phyloP scores from a whole-genome alignment of 2,888 invertebrate genomes.

The Empis livida region DNA sequence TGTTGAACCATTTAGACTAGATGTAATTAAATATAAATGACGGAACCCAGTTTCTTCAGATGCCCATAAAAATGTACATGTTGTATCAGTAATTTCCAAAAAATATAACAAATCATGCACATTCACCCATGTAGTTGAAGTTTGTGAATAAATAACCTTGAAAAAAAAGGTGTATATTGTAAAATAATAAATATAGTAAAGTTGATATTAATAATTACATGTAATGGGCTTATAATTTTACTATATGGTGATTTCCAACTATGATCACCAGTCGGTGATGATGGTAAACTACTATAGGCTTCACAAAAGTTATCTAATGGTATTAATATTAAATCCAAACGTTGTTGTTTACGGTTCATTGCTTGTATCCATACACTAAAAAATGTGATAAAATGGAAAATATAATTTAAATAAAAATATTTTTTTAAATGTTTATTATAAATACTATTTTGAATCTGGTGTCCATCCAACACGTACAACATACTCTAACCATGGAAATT shows the following conservation, averaged over 20 bases:
- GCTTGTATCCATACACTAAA: conserved; percentile 82
- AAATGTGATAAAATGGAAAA: conserved; percentile 11
- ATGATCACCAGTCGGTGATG: conserved; percentile 33
- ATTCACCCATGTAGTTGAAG: conserved; percentile 81
- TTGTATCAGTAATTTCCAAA: conserved; percentile 39
- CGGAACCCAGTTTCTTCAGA: conserved; percentile 83
- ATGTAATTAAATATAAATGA: conserved; percentile 72
- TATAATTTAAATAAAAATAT: neutral
- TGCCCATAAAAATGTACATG: conserved; percentile 72
- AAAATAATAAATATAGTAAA: neutral
- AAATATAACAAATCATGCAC: conserved; percentile 84
- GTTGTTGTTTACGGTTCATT: conserved; percentile 76
- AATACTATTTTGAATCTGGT: conserved; percentile 77
- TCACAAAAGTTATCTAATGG: conserved; percentile 63
- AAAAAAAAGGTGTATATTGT: conserved; percentile 2
- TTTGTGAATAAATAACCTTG: conserved; percentile 34
- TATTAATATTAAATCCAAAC: conserved; percentile 69
- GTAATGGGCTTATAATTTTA: conserved; percentile 29
- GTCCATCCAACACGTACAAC: conserved; percentile 93
- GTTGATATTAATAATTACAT: conserved; percentile 15
- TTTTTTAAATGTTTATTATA: conserved; percentile 15
- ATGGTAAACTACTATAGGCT: conserved; percentile 36
- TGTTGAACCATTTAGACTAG: conserved; percentile 38
- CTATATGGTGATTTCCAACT: conserved; percentile 34
- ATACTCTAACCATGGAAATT: conserved; percentile 92